Evolutionary conservation across 2,113 vertebrate species (phyloP), one percentile per base, ranked within the genome.

Genomic region (Spermophilus dauricus): DNA sequence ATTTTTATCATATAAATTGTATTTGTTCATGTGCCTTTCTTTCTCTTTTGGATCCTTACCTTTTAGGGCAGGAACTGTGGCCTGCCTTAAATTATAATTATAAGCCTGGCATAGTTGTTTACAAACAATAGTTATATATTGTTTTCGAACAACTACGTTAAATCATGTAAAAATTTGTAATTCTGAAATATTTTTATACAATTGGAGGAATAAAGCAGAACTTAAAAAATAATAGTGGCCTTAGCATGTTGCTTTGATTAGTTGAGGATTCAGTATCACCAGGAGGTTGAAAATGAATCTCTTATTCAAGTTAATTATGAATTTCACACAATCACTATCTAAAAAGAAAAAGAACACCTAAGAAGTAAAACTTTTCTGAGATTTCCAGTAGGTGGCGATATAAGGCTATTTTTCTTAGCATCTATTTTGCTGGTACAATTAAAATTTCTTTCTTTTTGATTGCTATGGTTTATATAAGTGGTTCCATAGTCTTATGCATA

Each of bases 351-450:
- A 86, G 58, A 77, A 5, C 32, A 56, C 34, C 32, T 73, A 22
- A 97, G 0, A 26, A 48, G 34, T 96, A 77, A 95, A 58, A 81
- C 28, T 95, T 96, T 77, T 94, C 95, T 56, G 39, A 84, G 94
- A 96, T 42, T 97, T 98, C 98, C 99, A 98, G 98, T 96, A 99
- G 99, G 97, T 98, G 98, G 99, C 98, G 97, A 96, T 97, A 63
- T 98, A 96, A 97, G 86, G 94, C 98, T 96, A 84, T 95, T 80
- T 78, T 97, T 73, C 45, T 93, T 95, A 80, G n/a, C 11, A 22
- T 67, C 37, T 6, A 2, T 93, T 93, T 92, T 89, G 61, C 87
- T 91, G 65, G 37, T 73, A 37, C 76, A 93, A 90, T 98, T 97
- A 96, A 95, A 96, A 72, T 92, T 94, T 97, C 45, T 90, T 84